Base-by-base conservation (phyloP, 2,888 invertebrate species). In the Xestoiulus laeticollis region DNA sequence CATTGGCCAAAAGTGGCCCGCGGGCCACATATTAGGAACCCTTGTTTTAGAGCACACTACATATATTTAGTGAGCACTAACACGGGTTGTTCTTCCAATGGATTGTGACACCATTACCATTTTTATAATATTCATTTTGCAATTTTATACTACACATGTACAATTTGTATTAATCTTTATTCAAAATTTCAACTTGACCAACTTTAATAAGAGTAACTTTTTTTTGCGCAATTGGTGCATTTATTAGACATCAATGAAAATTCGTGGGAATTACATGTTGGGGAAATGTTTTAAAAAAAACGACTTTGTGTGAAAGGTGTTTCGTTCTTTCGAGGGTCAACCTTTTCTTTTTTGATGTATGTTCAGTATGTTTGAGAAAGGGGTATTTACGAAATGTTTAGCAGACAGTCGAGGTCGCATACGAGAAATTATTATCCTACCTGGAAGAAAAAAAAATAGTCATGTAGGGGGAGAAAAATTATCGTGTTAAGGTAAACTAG, bases 401-500 rank as follows among this genome's bases (percentile, higher is more conserved):
- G 68, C 68, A 68, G 68, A 68, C 68, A 68, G 68, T 68, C 68
- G 68, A 68, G 68, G 68, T 68, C 68, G 68, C 26, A 6, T 26
- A 26, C 68, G 68, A 68, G 68, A 68, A 68, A 26, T 68, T 68
- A 68, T 68, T 68, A 68, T 68, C 68, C 68, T 68, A 22, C 22
- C 4, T 68, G 68, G 68, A 26, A 68, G 26, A 5, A 68, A 26
- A 68, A 68, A 68, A 59, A 59, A 59, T 14, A 59, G 68, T 26
- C 68, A 68, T 68, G 68, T 68, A 59, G 68, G 68, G 68, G 68
- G 68, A 38, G 26, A 68, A 68, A 48, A 68, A 68, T 68, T 68
- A 68, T 68, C 68, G 68, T 68, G 68, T 68, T 68, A 68, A 68
- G 68, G 68, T 68, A 68, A 68, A 68, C 68, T 68, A 26, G 68